Conservation (phyloP, 2,797 vertebrate species). For the Sebastes kiyomatsui region DNA sequence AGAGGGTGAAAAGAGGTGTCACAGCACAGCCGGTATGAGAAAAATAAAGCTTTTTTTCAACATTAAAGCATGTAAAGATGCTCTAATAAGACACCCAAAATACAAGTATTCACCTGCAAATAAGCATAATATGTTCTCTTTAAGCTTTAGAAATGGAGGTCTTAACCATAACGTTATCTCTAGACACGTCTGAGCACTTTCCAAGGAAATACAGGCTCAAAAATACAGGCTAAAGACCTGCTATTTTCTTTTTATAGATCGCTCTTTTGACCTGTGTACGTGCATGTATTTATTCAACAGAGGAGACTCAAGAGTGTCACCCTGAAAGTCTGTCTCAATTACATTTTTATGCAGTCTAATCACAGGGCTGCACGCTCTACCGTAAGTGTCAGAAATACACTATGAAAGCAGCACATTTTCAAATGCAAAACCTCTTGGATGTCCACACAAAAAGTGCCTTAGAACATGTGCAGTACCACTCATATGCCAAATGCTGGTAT, state of each 20-base stretch:
- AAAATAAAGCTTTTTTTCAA: too few relatives aligned
- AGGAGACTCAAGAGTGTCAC: not conserved
- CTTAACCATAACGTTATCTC: not conserved
- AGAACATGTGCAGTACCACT: not conserved
- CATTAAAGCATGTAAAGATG: too few relatives aligned
- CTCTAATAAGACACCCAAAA: too few relatives aligned
- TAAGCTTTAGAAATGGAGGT: constrained; percentile 1
- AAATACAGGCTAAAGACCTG: constrained; percentile 7
- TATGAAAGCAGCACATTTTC: not conserved
- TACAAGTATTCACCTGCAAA: too few relatives aligned
- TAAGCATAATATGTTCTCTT: too few relatives aligned
- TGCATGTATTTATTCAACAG: constrained; percentile 38
- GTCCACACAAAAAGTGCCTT: not conserved
- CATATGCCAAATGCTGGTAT: not conserved
- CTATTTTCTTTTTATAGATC: constrained; percentile 6
- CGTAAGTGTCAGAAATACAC: constrained; percentile 4
- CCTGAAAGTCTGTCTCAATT: constrained; percentile 36
- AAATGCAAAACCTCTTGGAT: not conserved
- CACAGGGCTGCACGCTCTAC: not conserved
- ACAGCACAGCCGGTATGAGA: too few relatives aligned
- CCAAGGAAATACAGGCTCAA: constrained; percentile 5
- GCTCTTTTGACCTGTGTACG: constrained; percentile 33
- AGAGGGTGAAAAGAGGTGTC: too few relatives aligned
- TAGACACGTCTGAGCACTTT: not conserved
- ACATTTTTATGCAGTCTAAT: constrained; percentile 13